These are phyloP conservation scores for Pyrgilauda ruficollis DNA, from an alignment of 2,113 vertebrate species.

Conservation along the genomic window DNA sequence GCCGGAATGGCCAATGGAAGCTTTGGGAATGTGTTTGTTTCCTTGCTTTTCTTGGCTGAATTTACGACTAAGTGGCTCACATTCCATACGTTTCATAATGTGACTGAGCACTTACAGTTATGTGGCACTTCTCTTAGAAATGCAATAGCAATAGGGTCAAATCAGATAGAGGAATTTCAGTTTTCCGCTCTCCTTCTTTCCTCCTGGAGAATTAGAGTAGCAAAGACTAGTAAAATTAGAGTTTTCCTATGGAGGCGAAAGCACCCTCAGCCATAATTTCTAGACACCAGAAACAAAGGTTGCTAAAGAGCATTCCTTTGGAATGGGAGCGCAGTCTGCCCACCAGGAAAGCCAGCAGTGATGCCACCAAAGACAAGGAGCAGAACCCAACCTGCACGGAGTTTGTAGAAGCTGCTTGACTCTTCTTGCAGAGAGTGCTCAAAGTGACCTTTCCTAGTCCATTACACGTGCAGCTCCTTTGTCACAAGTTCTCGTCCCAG, in stretches of 20 bases:
- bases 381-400: rapidly evolving
- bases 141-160: background rate
- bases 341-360: rapidly evolving
- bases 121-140: background rate
- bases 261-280: background rate
- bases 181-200: rapidly evolving
- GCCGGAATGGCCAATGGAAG: rapidly evolving
- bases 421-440: rapidly evolving
- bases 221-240: background rate
- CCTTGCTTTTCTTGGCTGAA: background rate
- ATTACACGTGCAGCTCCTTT: rapidly evolving
- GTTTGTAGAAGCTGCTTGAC: rapidly evolving
- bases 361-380: rapidly evolving
- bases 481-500: background rate
- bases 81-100: rapidly evolving
- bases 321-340: rapidly evolving
- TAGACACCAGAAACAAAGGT: background rate
- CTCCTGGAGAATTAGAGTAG: background rate
- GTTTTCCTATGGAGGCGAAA: background rate
- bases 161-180: background rate
- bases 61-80: rapidly evolving
- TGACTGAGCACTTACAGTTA: background rate
- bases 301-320: rapidly evolving
- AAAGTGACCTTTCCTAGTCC: too few relatives aligned
- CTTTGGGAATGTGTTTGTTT: rapidly evolving